A percentile compares a stretch with the other conserved stretches of the same genome.
phyloP scores from a whole-genome alignment of 2,113 vertebrate genomes.

The Apteryx mantelli region DNA sequence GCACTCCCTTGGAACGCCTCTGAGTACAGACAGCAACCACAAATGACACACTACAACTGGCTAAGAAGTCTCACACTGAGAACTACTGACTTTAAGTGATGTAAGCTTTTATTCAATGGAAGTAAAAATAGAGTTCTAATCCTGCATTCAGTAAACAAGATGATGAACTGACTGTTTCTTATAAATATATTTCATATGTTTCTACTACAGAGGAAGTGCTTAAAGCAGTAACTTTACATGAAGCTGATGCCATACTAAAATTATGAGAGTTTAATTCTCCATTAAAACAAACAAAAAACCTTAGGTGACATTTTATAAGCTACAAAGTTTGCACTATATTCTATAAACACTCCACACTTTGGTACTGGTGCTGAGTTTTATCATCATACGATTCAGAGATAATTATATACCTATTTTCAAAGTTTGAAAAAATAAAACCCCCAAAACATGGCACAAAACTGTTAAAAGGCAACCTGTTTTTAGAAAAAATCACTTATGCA shows the following conservation, averaged over 20 bases:
- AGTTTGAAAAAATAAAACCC: neutral
- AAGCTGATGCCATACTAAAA: neutral
- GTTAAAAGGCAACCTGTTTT: slow-evolving; percentile 56
- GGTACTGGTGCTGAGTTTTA: neutral
- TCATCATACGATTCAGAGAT: neutral
- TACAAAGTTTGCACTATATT: neutral
- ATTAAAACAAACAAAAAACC: neutral
- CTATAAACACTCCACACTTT: neutral
- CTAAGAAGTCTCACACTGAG: neutral
- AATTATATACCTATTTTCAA: neutral
- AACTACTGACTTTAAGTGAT: neutral
- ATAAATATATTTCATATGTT: neutral
- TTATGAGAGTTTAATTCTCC: neutral
- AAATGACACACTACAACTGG: neutral
- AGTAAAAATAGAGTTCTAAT: neutral
- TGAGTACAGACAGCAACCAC: neutral
- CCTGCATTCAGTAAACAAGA: neutral
- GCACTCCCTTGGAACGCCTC: neutral
- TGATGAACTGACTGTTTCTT: neutral
- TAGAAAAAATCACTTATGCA: slow-evolving; percentile 51
- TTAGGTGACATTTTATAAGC: neutral
- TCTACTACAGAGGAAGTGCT: neutral
- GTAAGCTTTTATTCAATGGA: neutral
- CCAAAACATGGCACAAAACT: slow-evolving; percentile 46
- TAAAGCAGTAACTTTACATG: neutral